These are phyloP conservation scores for Leuciscus waleckii DNA, from an alignment of 2,797 vertebrate species.

Conservation along the genomic window DNA sequence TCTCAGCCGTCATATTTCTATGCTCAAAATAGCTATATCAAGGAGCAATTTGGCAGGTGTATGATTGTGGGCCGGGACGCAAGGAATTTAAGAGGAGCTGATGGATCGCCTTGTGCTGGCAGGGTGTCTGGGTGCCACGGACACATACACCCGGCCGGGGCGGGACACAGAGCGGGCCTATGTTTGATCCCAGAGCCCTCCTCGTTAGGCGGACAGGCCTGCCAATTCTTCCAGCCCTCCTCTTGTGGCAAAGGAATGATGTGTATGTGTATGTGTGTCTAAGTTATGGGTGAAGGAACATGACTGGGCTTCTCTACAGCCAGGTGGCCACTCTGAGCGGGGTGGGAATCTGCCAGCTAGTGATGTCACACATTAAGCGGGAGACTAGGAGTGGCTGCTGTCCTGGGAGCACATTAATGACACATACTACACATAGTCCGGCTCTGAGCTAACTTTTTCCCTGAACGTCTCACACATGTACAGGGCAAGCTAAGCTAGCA, in stretches of 20 bases:
- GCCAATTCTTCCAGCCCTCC: constrained; percentile 38
- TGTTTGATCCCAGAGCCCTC: constrained; percentile 48
- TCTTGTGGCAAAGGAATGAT: constrained; percentile 27
- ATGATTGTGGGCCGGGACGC: constrained; percentile 61
- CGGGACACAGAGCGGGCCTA: constrained; percentile 15
- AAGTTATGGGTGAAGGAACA: constrained; percentile 43
- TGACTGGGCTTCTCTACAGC: constrained; percentile 35
- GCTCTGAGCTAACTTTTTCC: constrained; percentile 57
- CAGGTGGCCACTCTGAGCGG: constrained; percentile 9
- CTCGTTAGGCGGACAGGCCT: constrained; percentile 53
- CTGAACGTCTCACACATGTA: constrained; percentile 30
- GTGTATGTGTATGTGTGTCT: constrained; percentile 15
- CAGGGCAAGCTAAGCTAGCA: constrained; percentile 3
- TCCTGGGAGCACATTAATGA: constrained; percentile 76
- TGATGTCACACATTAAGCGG: constrained; percentile 43
- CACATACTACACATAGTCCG: constrained; percentile 58
- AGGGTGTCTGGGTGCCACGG: constrained; percentile 45
- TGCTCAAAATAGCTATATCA: constrained; percentile 67
- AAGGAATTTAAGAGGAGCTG: constrained; percentile 61
- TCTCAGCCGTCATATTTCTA: constrained; percentile 65
- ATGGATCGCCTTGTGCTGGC: constrained; percentile 56
- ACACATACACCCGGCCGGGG: constrained; percentile 9
- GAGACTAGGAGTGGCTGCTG: constrained; percentile 52
- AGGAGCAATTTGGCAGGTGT: constrained; percentile 67
- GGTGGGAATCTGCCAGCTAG: constrained; percentile 27